Percentiles rank a stretch among this genome's conserved stretches.
phyloP scores from a whole-genome alignment of 2,113 vertebrate species.

The Pollimyrus isidori region DNA sequence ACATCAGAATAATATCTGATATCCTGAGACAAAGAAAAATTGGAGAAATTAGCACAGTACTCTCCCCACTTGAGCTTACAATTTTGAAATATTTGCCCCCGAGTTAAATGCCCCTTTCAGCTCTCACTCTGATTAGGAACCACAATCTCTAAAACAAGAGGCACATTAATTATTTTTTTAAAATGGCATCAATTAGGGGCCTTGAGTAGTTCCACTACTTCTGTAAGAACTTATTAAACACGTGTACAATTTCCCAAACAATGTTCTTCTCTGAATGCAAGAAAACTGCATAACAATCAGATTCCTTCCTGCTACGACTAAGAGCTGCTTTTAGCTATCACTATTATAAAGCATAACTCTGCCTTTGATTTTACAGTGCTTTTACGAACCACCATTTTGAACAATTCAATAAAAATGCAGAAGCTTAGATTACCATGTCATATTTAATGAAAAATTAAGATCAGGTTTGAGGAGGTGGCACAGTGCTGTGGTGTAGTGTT shows the following conservation, averaged over 20 bases:
- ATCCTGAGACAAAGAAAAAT: conserved; percentile 41
- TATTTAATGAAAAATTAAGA: neutral
- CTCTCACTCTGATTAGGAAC: conserved; percentile 25
- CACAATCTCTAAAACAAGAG: conserved; percentile 36
- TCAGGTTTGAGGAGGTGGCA: neutral
- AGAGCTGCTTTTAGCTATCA: neutral
- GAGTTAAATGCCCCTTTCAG: conserved; percentile 41
- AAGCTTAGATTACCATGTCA: neutral
- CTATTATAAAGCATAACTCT: neutral
- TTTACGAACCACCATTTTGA: neutral
- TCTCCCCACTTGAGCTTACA: conserved; percentile 32
- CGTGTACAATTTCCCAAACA: neutral
- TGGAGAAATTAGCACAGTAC: conserved; percentile 52
- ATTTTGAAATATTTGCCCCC: conserved; percentile 48
- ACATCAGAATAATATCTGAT: conserved; percentile 41
- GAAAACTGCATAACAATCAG: neutral
- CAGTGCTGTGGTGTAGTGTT: neutral
- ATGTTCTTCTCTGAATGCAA: neutral
- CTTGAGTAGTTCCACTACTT: conserved; percentile 38
- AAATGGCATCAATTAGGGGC: conserved; percentile 47
- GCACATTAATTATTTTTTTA: conserved; percentile 42
- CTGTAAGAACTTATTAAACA: conserved; percentile 31
- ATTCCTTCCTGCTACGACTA: conserved; percentile 13
- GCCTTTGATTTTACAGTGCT: neutral
- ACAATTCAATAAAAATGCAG: neutral